Base-by-base conservation (phyloP, 2,797 vertebrate genomes). In the Alosa sapidissima region DNA sequence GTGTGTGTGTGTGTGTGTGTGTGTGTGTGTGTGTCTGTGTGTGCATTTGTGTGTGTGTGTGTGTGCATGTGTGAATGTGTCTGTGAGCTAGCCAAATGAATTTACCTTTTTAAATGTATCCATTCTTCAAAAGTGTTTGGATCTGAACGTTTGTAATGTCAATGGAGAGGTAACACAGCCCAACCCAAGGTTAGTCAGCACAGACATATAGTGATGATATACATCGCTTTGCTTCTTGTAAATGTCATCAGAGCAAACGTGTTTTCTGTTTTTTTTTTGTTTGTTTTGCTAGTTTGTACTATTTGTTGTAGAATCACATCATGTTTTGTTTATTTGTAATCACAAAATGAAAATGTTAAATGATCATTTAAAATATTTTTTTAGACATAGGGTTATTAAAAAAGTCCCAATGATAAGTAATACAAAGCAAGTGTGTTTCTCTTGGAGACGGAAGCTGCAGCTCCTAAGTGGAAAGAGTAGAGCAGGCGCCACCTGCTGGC, bases 401-500 rank as follows among this genome's bases (percentile, higher is more conserved):
- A 62, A 62, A 62, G n/a, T 62, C 21, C 10, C 5, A 9, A 21
- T 24, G 21, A 24, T 55, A 21, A 55, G 8, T 55, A 55, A 55
- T 55, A 55, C 3, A 55, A 55, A 19, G 51, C 19, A 4, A 16
- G 54, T 60, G 1, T 3, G 58, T 62, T 62, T 7, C 41, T 14
- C 62, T 36, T 13, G 62, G 28, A 33, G 62, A 11, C 16, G 36
- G 68, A 6, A 75, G 68, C 16, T 36, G 68, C 36, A 45, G 36
- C 14, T 75, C 68, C 33, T 75, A 14, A 19, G 68, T 36, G 68
- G 93, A 94, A 94, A 93, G 90, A 96, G 94, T 93, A 90, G 91
- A 94, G 90, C 86, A 93, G 94, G 93, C 95, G 93, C 95, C 95
- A 95, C 94, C 95, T 96, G 89, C 95, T 96, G 95, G 95, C 87